Percentiles rank a stretch among this genome's conserved stretches.
Evolutionary conservation across 2,113 vertebrate species (phyloP).

Genomic region (Tachycineta bicolor): DNA sequence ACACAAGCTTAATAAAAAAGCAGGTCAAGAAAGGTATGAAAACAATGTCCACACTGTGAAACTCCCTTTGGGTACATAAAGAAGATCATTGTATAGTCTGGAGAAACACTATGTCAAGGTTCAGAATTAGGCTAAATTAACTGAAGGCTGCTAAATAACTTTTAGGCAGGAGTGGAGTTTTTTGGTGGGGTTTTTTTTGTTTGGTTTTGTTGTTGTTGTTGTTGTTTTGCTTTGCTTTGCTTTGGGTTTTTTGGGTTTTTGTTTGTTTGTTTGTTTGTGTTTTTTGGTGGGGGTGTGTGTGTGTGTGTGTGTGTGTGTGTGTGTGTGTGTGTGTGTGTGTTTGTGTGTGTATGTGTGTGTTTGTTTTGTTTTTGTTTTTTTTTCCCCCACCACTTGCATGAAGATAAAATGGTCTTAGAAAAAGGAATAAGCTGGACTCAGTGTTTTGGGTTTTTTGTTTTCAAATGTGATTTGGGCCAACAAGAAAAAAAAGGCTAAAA

Average conservation of each 20-base stretch:
- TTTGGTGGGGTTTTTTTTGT: neutral
- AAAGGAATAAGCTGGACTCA: neutral
- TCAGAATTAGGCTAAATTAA: neutral
- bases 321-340: no score
- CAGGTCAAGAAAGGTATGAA: constrained; percentile 41
- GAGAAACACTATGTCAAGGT: neutral
- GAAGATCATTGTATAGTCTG: neutral
- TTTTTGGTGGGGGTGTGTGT: neutral
- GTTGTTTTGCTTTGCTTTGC: neutral
- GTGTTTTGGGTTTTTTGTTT: neutral
- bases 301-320: no score
- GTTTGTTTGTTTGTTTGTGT: neutral
- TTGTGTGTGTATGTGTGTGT: no score
- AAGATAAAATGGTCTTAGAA: neutral
- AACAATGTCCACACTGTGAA: neutral
- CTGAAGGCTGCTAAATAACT: neutral
- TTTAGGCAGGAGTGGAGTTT: neutral
- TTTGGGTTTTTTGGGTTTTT: neutral
- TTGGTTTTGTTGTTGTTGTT: neutral
- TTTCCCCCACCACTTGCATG: neutral
- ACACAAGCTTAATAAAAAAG: constrained; percentile 19
- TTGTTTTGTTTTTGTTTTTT: neutral
- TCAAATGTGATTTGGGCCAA: neutral
- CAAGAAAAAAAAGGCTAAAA: neutral
- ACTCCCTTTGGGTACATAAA: constrained; percentile 51